These are phyloP conservation scores for Parnassius glacialis DNA, from an alignment of 2,888 invertebrate species.

Conservation along the genomic window DNA sequence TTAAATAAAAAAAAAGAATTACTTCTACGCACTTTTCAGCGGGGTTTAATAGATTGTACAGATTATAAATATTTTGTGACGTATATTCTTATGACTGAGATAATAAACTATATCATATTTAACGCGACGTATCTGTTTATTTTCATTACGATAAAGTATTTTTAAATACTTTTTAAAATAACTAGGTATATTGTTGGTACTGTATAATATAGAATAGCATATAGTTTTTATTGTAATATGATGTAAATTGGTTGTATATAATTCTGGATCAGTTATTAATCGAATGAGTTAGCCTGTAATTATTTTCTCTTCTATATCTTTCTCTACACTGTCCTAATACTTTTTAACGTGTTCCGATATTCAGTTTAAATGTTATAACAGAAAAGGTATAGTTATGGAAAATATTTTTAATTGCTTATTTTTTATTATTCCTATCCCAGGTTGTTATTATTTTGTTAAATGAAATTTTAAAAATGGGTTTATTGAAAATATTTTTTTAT, in stretches of 20 bases:
- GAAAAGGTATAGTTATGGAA: slow-evolving; percentile 8
- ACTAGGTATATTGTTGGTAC: slow-evolving; percentile 26
- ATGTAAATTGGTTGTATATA: slow-evolving; percentile 79
- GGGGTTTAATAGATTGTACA: neutral
- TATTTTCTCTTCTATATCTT: slow-evolving; percentile 8
- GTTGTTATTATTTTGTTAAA: slow-evolving; percentile 20
- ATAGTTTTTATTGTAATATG: slow-evolving; percentile 42
- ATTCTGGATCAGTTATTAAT: slow-evolving; percentile 50
- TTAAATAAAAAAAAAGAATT: slow-evolving; percentile 9
- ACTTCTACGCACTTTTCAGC: slow-evolving; percentile 3
- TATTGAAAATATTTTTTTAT: slow-evolving; percentile 15
- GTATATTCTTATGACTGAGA: slow-evolving; percentile 16
- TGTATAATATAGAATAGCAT: slow-evolving; percentile 40
- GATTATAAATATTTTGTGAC: slow-evolving; percentile 2
- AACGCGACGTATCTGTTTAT: neutral
- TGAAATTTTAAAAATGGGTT: slow-evolving; percentile 1
- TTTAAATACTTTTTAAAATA: slow-evolving; percentile 13
- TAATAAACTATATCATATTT: slow-evolving; percentile 11
- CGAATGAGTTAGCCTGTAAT: slow-evolving; percentile 42
- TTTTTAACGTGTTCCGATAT: slow-evolving; percentile 5
- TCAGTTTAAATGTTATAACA: neutral
- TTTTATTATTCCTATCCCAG: slow-evolving; percentile 9
- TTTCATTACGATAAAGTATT: slow-evolving; percentile 4
- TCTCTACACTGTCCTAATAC: neutral
- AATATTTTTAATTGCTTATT: slow-evolving; percentile 16